These are phyloP conservation scores for Drosophila villosipedis DNA, from an alignment of 2,888 invertebrate genomes.

Conservation along the genomic window DNA sequence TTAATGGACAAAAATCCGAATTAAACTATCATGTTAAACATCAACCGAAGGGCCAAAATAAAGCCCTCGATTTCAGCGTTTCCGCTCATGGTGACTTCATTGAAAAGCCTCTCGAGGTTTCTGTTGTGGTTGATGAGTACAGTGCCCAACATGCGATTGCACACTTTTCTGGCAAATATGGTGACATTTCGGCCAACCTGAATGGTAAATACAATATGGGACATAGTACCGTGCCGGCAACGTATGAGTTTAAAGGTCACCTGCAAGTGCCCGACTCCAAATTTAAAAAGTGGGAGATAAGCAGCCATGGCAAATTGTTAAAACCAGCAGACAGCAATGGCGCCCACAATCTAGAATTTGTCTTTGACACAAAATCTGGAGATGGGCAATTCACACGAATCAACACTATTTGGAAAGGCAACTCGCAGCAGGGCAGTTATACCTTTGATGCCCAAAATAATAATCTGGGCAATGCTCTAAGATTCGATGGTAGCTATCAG, in stretches of 20 bases:
- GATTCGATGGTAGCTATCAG: conserved; percentile 75
- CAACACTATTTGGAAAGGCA: conserved; percentile 65
- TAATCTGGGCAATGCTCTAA: conserved; percentile 66
- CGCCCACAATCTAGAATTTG: conserved; percentile 63
- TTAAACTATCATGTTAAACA: conserved; percentile 84
- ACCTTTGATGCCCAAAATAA: conserved; percentile 64
- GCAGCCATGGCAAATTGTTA: conserved; percentile 83
- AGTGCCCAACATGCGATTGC: conserved; percentile 82
- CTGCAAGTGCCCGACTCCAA: conserved; percentile 87
- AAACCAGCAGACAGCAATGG: conserved; percentile 68
- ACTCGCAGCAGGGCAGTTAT: conserved; percentile 70
- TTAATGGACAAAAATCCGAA: conserved; percentile 86
- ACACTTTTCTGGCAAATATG: conserved; percentile 86
- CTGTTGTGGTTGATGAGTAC: conserved; percentile 77
- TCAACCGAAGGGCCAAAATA: conserved; percentile 77
- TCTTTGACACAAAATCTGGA: conserved; percentile 62
- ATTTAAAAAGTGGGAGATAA: conserved; percentile 84
- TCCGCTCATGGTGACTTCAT: conserved; percentile 81
- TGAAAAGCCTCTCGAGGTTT: conserved; percentile 78
- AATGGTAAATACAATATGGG: conserved; percentile 85
- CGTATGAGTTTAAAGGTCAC: conserved; percentile 86
- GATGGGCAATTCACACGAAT: conserved; percentile 67
- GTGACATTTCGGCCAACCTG: conserved; percentile 84
- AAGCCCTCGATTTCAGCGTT: conserved; percentile 61
- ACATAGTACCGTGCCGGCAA: conserved; percentile 84